phyloP scores from a whole-genome alignment of 2,113 vertebrate species.

The Callithrix jacchus region DNA sequence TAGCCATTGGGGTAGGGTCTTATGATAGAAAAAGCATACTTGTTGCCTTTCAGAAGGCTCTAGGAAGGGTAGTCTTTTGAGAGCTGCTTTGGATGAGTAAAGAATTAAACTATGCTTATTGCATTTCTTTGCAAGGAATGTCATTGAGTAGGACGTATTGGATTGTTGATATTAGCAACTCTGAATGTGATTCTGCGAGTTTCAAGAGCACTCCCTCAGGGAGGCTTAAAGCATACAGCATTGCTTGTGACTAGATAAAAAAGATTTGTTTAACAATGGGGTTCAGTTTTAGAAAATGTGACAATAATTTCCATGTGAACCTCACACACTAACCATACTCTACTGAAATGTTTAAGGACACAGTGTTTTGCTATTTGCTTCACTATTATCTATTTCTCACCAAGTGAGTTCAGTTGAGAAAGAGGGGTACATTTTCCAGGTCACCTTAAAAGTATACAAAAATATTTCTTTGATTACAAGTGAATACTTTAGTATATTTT shows the following conservation, averaged over 20 bases:
- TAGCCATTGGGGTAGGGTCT: not conserved
- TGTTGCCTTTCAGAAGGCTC: not conserved
- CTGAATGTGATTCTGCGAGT: not conserved
- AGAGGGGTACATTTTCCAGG: not conserved
- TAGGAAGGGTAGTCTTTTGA: not conserved
- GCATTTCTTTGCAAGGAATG: not conserved
- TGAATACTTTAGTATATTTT: not conserved
- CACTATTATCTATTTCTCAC: not conserved
- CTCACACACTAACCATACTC: not conserved
- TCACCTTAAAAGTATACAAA: not conserved
- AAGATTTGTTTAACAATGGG: not conserved
- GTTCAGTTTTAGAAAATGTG: not conserved
- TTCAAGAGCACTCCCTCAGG: not conserved
- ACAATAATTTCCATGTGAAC: not conserved
- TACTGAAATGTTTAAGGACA: not conserved
- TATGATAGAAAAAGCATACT: not conserved
- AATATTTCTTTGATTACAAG: not conserved
- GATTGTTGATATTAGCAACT: not conserved
- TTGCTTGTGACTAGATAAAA: not conserved
- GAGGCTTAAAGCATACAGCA: not conserved
- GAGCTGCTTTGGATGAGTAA: not conserved
- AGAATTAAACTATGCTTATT: not conserved
- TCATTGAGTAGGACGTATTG: not conserved
- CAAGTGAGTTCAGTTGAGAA: not conserved
- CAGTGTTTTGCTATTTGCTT: not conserved